Conservation (phyloP, 2,797 vertebrate genomes). For the Alosa sapidissima region DNA sequence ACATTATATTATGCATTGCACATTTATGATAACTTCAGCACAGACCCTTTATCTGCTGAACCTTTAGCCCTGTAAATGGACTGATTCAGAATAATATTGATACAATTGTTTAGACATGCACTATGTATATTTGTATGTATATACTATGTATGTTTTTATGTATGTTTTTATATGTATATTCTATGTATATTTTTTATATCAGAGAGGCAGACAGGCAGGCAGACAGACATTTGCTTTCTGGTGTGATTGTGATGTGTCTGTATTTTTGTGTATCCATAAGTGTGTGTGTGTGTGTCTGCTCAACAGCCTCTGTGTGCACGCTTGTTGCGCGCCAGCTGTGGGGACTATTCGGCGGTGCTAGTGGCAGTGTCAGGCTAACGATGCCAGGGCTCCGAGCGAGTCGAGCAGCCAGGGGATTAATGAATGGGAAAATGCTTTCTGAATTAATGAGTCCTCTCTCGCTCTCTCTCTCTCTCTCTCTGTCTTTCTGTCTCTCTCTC, state of each 20-base stretch:
- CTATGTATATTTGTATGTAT: neutral
- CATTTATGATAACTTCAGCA: no score
- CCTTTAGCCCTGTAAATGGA: no score
- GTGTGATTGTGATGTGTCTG: neutral
- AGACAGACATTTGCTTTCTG: neutral
- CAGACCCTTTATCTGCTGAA: no score
- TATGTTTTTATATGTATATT: no score
- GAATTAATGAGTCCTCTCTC: neutral
- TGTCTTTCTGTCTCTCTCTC: neutral
- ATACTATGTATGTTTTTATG: no score
- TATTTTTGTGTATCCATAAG: neutral
- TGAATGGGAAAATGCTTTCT: constrained; percentile 13
- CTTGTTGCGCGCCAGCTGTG: neutral
- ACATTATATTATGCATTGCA: no score
- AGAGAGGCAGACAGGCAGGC: neutral
- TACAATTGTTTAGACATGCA: no score
- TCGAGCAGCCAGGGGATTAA: constrained; percentile 17
- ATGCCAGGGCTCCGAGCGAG: neutral
- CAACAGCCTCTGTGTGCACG: neutral
- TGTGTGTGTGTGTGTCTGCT: neutral
- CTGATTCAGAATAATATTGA: no score
- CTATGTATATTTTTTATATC: no score
- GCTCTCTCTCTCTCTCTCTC: neutral
- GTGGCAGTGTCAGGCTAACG: neutral
- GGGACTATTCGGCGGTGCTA: neutral